A percentile compares a stretch with the other conserved stretches of the same genome.
Conservation (phyloP, 1,140 invertebrate species). For the Macrosteles quadrilineatus region DNA sequence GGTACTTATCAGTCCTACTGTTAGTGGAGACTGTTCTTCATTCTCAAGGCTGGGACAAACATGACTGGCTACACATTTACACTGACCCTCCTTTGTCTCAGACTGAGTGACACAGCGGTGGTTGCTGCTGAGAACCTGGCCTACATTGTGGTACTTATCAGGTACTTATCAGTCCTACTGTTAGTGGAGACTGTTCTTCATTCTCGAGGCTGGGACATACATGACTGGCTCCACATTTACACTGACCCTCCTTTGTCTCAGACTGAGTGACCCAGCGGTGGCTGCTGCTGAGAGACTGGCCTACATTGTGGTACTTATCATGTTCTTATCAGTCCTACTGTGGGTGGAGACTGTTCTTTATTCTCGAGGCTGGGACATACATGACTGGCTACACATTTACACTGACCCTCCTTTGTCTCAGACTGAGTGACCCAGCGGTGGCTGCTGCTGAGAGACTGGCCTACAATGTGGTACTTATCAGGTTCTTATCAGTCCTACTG, state of each 20-base stretch:
- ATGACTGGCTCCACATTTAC: constrained; percentile 81
- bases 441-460: constrained; percentile 15
- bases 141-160: constrained; percentile 75
- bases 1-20: constrained; percentile 92
- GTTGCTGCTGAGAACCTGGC: constrained; percentile 7
- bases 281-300: constrained; percentile 15
- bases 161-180: constrained; percentile 95
- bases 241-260: not conserved
- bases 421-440: not conserved
- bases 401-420: constrained; percentile 73
- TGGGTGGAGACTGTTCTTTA: constrained; percentile 90
- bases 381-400: constrained; percentile 81
- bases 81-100: constrained; percentile 73
- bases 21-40: constrained; percentile 90
- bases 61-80: constrained; percentile 81
- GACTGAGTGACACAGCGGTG: not conserved
- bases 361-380: constrained; percentile 72
- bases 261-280: not conserved
- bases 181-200: constrained; percentile 90
- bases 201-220: constrained; percentile 72
- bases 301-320: constrained; percentile 75
- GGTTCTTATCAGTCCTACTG: constrained; percentile 95
- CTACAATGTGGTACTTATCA: constrained; percentile 75
- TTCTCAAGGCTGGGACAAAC: constrained; percentile 72
- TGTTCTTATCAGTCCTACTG: constrained; percentile 95